phyloP scores from a whole-genome alignment of 2,797 vertebrate genomes.

The Melanogrammus aeglefinus region DNA sequence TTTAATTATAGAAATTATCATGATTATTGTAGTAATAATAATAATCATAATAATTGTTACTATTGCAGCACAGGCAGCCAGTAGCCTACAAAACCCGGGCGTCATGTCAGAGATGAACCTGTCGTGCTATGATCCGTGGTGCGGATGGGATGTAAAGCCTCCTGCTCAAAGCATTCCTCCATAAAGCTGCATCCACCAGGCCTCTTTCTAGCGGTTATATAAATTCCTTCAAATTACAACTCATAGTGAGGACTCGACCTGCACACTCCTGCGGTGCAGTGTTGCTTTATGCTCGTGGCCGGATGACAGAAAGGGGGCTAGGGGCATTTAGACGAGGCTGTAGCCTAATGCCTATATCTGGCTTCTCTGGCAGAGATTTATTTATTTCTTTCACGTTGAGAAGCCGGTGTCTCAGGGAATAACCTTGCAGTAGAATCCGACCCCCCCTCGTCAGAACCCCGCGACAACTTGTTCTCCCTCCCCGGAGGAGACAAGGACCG shows the following conservation, averaged over 20 bases:
- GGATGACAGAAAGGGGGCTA: neutral
- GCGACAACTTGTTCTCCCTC: neutral
- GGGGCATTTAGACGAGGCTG: neutral
- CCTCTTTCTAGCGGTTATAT: neutral
- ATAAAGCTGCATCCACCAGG: neutral
- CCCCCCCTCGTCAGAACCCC: neutral
- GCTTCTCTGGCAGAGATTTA: neutral
- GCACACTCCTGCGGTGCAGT: neutral
- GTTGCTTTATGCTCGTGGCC: neutral
- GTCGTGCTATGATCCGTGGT: neutral
- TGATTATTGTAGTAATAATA: conserved; percentile 5
- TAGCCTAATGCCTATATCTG: neutral
- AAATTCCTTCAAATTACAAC: conserved; percentile 1
- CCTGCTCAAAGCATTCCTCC: neutral
- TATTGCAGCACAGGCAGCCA: neutral
- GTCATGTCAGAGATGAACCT: neutral
- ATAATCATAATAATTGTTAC: neutral
- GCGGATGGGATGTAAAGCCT: neutral
- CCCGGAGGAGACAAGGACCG: neutral
- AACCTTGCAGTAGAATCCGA: conserved; percentile 30
- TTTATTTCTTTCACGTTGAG: neutral
- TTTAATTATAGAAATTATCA: conserved; percentile 5
- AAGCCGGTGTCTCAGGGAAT: conserved; percentile 17
- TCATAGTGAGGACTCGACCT: neutral
- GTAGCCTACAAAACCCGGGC: neutral